Evolutionary conservation across 2,797 vertebrate species (phyloP).

Genomic region (Ctenopoma kingsleyae): DNA sequence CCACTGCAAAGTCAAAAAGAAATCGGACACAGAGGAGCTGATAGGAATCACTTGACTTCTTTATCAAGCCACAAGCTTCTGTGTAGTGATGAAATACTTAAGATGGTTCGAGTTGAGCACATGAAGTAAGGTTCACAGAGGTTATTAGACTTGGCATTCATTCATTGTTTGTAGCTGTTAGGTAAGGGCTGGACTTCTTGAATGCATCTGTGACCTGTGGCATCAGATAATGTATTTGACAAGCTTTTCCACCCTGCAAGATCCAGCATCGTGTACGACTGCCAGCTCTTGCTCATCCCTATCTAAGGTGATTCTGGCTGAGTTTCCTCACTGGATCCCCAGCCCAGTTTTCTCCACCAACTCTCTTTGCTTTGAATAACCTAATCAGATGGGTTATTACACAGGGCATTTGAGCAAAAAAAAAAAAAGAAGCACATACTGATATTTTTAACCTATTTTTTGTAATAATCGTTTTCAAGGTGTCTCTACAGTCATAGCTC

Average conservation of each 20-base stretch:
- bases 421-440: constrained; percentile 2
- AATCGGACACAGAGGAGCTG: constrained; percentile 36
- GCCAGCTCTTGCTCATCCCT: constrained; percentile 67
- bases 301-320: constrained; percentile 74
- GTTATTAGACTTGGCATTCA: constrained; percentile 59
- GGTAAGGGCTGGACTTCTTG: constrained; percentile 46
- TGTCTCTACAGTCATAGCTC: constrained; percentile 60
- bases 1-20: constrained; percentile 50
- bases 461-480: constrained; percentile 56
- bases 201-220: constrained; percentile 72
- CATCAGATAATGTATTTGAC: constrained; percentile 70
- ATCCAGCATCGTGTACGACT: constrained; percentile 50
- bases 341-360: constrained; percentile 66
- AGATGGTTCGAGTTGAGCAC: constrained; percentile 52
- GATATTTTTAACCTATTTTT: constrained; percentile 33
- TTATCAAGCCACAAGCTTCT: constrained; percentile 48
- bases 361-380: constrained; percentile 48
- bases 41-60: constrained; percentile 67
- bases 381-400: constrained; percentile 41
- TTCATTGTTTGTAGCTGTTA: constrained; percentile 65
- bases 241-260: constrained; percentile 62
- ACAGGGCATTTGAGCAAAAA: constrained; percentile 11
- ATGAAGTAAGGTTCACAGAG: constrained; percentile 43
- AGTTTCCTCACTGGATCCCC: constrained; percentile 62
- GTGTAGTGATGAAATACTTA: constrained; percentile 52